phyloP scores from a whole-genome alignment of 2,797 vertebrate species.

The Hyperoplus lanceolatus region DNA sequence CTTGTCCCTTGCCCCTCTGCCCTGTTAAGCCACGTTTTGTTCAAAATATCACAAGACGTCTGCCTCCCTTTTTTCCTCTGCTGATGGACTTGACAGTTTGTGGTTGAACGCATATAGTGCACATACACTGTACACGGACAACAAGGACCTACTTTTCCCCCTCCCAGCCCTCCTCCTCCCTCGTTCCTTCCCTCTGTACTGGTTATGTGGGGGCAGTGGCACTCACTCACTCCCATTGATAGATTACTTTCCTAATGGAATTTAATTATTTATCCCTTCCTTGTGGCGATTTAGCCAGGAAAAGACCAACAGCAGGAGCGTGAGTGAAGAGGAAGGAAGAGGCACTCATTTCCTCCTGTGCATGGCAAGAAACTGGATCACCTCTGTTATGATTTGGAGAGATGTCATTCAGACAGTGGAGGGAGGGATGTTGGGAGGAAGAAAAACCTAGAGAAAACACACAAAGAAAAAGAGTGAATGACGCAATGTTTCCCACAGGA shows the following conservation, averaged over 20 bases:
- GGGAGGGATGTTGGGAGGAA: constrained; percentile 35
- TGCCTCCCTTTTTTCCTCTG: constrained; percentile 21
- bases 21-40: constrained; percentile 55
- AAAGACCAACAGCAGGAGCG: constrained; percentile 79
- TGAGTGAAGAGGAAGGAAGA: constrained; percentile 50
- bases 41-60: constrained; percentile 44
- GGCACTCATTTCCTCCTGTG: constrained; percentile 72
- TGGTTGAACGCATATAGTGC: not conserved
- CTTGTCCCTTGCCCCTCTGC: constrained; percentile 27
- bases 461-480: constrained; percentile 33
- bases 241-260: constrained; percentile 90
- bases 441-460: constrained; percentile 27
- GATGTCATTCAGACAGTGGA: constrained; percentile 66
- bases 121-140: constrained; percentile 3
- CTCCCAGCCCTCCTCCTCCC: constrained; percentile 7
- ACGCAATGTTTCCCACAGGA: not conserved
- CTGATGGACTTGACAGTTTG: constrained; percentile 32
- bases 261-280: constrained; percentile 90
- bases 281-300: constrained; percentile 84
- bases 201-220: constrained; percentile 72
- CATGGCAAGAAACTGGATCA: constrained; percentile 71
- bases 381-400: constrained; percentile 74
- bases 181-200: constrained; percentile 46
- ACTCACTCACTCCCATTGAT: constrained; percentile 86
- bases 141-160: constrained; percentile 32